Percentiles rank a stretch among this genome's conserved stretches.
phyloP scores from a whole-genome alignment of 2,113 vertebrate species.

The Mesocricetus auratus region DNA sequence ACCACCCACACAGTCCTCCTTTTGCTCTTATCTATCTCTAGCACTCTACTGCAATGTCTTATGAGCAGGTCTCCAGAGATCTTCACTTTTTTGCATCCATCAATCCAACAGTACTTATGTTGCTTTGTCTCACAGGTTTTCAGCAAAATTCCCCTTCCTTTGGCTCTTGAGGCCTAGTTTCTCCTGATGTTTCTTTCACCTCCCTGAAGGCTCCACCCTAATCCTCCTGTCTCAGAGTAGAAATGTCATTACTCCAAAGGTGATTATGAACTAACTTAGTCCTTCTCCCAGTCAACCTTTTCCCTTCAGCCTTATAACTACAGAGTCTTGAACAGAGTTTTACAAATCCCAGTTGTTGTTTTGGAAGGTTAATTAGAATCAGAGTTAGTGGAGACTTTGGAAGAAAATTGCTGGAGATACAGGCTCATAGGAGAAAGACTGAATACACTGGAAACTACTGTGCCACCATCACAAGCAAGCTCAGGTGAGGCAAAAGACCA shows the following conservation, averaged over 20 bases:
- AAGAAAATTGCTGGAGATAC: not conserved
- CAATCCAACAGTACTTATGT: not conserved
- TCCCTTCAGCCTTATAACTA: not conserved
- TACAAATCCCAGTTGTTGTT: not conserved
- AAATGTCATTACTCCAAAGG: not conserved
- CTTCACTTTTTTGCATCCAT: not conserved
- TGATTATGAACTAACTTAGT: not conserved
- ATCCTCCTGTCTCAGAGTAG: not conserved
- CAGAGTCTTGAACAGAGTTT: not conserved
- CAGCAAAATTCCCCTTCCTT: not conserved
- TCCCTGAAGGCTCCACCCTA: not conserved
- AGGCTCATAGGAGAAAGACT: not conserved
- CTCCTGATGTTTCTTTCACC: not conserved
- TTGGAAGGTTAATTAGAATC: not conserved
- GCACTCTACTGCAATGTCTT: conserved; percentile 19
- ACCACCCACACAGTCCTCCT: not conserved
- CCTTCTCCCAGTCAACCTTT: not conserved
- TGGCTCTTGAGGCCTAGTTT: not conserved
- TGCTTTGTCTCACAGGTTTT: not conserved
- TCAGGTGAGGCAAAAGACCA: not conserved
- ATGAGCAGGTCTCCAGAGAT: not conserved
- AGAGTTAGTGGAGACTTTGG: not conserved
- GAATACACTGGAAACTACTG: too few species aligned
- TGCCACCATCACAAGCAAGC: not conserved
- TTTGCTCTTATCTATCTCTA: not conserved